Conservation (phyloP, 2,113 vertebrate species). For the Phrynosoma platyrhinos region DNA sequence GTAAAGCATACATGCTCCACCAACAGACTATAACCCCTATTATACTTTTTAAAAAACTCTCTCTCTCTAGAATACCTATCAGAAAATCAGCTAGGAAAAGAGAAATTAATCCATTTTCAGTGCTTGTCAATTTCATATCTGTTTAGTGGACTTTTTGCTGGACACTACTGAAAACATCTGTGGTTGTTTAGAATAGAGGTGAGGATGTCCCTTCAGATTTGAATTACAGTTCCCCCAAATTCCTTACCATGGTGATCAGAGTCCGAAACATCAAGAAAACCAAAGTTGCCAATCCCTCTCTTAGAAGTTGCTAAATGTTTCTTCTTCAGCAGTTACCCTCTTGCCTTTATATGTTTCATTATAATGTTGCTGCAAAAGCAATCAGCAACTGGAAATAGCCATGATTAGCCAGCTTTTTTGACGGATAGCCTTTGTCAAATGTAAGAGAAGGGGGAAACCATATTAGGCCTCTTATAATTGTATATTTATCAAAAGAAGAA, state of each 20-base stretch:
- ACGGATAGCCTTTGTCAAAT: constrained; percentile 27
- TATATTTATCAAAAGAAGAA: constrained; percentile 46
- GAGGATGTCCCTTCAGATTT: not conserved
- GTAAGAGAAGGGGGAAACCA: not conserved
- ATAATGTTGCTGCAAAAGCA: not conserved
- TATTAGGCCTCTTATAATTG: not conserved
- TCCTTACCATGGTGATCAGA: not conserved
- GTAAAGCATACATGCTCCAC: not conserved
- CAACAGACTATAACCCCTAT: not conserved
- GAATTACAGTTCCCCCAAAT: not conserved
- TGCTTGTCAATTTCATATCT: not conserved
- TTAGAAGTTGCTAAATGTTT: constrained; percentile 19
- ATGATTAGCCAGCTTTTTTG: constrained; percentile 29
- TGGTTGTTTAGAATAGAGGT: not conserved
- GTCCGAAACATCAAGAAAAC: not conserved
- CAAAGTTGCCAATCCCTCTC: not conserved
- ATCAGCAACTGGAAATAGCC: constrained; percentile 2
- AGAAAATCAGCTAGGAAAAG: too few relatives aligned
- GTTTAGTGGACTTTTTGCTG: not conserved
- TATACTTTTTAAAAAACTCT: not conserved
- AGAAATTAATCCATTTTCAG: too few relatives aligned
- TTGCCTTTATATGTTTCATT: constrained; percentile 34
- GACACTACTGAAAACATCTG: too few relatives aligned
- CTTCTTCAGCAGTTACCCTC: not conserved
- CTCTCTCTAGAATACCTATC: too few relatives aligned